These are phyloP conservation scores for Hipposideros larvatus DNA, from an alignment of 2,797 vertebrate species.

Conservation along the genomic window DNA sequence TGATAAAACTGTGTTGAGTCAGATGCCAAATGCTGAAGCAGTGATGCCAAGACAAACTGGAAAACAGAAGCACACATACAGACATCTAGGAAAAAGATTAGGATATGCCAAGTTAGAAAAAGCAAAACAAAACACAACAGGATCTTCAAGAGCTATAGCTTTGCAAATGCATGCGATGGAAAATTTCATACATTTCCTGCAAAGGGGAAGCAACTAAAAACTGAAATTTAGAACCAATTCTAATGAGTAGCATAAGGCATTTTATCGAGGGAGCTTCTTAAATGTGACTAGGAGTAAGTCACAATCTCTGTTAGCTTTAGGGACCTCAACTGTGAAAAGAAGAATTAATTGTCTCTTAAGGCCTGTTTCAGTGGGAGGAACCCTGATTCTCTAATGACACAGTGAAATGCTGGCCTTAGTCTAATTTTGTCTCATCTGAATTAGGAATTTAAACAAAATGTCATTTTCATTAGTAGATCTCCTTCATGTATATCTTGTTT, in stretches of 20 bases:
- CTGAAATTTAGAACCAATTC: background rate
- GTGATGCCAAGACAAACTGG: background rate
- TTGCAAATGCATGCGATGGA: background rate
- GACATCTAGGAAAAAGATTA: background rate
- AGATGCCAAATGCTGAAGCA: background rate
- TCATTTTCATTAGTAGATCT: background rate
- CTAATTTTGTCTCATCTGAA: constrained; percentile 13
- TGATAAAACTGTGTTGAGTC: background rate
- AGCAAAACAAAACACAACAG: background rate
- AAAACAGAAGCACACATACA: background rate
- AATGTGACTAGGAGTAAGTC: background rate
- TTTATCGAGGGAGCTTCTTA: background rate
- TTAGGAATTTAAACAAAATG: constrained; percentile 21
- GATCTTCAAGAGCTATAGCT: background rate
- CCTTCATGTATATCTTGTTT: background rate
- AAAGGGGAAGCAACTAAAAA: background rate
- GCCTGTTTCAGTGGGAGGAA: background rate
- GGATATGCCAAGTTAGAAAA: background rate
- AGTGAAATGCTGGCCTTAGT: background rate
- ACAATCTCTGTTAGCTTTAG: background rate
- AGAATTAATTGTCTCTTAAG: background rate
- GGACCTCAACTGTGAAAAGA: background rate
- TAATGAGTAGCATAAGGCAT: background rate
- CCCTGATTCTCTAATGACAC: background rate
- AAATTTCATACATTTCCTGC: background rate